phyloP scores from a whole-genome alignment of 2,888 invertebrate genomes.

The Coelopa pilipes region DNA sequence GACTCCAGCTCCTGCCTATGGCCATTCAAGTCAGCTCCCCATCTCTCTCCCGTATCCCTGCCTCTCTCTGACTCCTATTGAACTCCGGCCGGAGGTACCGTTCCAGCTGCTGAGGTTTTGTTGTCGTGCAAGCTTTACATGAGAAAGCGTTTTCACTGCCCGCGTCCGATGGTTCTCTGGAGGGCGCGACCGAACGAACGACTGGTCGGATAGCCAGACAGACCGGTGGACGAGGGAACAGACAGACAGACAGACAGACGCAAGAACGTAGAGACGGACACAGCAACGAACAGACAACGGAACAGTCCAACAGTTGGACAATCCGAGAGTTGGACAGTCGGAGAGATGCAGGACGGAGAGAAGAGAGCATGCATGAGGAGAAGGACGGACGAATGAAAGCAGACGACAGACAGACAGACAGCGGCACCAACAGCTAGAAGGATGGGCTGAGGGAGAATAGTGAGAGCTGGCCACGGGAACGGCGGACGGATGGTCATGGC shows the following conservation, averaged over 20 bases:
- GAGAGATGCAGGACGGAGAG: no score
- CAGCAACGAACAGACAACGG: no score
- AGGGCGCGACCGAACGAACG: background rate
- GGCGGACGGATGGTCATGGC: background rate
- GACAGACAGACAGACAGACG: constrained; percentile 16
- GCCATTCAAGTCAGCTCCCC: background rate
- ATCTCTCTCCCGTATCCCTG: no score
- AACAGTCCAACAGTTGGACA: background rate
- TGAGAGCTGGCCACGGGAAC: background rate
- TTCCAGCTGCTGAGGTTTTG: background rate
- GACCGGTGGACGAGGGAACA: no score
- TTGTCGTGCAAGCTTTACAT: background rate
- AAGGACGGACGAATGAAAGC: no score
- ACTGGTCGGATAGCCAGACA: background rate
- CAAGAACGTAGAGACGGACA: no score
- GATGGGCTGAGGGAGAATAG: no score
- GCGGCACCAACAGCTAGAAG: no score
- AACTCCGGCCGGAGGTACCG: background rate
- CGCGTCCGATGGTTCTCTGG: background rate
- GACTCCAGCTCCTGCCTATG: background rate
- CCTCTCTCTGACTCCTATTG: background rate
- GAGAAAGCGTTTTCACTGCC: constrained; percentile 4
- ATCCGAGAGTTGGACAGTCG: background rate
- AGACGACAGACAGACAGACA: no score
- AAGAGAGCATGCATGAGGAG: background rate